These are phyloP conservation scores for Drosophila serrata DNA, from an alignment of 1,140 invertebrate genomes.

Conservation along the genomic window DNA sequence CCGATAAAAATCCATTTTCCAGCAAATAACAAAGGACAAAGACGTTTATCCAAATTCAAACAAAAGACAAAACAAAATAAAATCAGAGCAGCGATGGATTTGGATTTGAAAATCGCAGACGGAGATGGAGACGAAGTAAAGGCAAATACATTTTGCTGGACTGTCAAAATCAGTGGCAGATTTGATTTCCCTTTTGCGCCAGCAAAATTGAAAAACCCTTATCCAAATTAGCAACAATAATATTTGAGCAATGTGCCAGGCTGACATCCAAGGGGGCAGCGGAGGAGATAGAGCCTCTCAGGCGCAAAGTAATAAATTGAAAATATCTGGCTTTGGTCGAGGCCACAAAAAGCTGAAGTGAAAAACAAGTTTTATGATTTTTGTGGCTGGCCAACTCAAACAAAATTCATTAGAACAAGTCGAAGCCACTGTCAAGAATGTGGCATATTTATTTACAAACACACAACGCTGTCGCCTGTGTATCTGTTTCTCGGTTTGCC, in stretches of 20 bases:
- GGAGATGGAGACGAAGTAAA: conserved; percentile 8
- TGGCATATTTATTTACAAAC: conserved; percentile 54
- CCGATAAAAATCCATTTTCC: conserved; percentile 43
- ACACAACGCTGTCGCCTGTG: background rate
- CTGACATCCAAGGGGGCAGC: background rate
- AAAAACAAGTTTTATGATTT: conserved; percentile 71
- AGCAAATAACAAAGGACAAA: conserved; percentile 35
- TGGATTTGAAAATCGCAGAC: conserved; percentile 2
- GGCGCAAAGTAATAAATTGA: conserved; percentile 53
- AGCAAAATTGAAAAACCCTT: conserved; percentile 59
- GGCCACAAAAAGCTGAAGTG: conserved; percentile 46
- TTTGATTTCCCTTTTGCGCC: conserved; percentile 52
- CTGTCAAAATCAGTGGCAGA: conserved; percentile 42
- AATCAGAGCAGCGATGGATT: conserved; percentile 14
- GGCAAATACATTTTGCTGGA: conserved; percentile 36
- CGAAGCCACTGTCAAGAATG: conserved; percentile 69
- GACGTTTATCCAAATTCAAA: conserved; percentile 25
- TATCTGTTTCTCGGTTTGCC: background rate
- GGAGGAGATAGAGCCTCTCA: background rate
- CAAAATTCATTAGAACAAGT: conserved; percentile 83
- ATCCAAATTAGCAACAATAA: conserved; percentile 65
- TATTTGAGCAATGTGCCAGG: conserved; percentile 24
- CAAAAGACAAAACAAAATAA: conserved; percentile 26
- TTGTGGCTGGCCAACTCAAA: conserved; percentile 55
- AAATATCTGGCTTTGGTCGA: conserved; percentile 47